Evolutionary conservation across 2,113 vertebrate genomes (phyloP).

Genomic region (Petrocephalus microphthalmus): DNA sequence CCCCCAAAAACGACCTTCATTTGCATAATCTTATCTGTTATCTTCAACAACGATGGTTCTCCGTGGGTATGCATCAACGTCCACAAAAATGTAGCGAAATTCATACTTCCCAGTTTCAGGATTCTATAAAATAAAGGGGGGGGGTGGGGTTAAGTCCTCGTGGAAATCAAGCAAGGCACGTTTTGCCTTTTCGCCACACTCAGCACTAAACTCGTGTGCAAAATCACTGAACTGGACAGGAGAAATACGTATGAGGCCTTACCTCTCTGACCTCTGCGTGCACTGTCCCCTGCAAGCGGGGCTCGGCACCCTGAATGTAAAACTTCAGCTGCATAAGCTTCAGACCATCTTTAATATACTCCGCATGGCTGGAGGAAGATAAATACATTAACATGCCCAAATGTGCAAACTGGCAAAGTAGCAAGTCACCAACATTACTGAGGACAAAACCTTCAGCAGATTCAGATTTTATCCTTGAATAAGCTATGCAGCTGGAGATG

Average conservation of each 20-base stretch:
- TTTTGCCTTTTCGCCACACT: conserved; percentile 1
- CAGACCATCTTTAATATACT: conserved; percentile 76
- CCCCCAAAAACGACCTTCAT: background rate
- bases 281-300: conserved; percentile 77
- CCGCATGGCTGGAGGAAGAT: conserved; percentile 65
- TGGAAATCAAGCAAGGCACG: background rate
- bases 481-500: background rate
- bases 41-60: conserved; percentile 87
- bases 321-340: conserved; percentile 84
- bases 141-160: background rate
- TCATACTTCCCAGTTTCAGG: conserved; percentile 74
- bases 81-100: conserved; percentile 84
- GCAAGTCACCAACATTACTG: background rate
- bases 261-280: conserved; percentile 88
- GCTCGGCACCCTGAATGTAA: conserved; percentile 89
- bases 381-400: background rate
- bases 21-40: conserved; percentile 59
- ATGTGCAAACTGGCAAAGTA: background rate
- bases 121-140: conserved; percentile 59
- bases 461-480: background rate
- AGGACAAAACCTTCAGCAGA: background rate
- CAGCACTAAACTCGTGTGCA: background rate
- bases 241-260: background rate
- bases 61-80: conserved; percentile 75
- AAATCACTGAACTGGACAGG: background rate